A percentile compares a stretch with the other conserved stretches of the same genome.
These are phyloP conservation scores for Tetrax tetrax DNA, from an alignment of 2,113 vertebrate species.

Conservation along the genomic window DNA sequence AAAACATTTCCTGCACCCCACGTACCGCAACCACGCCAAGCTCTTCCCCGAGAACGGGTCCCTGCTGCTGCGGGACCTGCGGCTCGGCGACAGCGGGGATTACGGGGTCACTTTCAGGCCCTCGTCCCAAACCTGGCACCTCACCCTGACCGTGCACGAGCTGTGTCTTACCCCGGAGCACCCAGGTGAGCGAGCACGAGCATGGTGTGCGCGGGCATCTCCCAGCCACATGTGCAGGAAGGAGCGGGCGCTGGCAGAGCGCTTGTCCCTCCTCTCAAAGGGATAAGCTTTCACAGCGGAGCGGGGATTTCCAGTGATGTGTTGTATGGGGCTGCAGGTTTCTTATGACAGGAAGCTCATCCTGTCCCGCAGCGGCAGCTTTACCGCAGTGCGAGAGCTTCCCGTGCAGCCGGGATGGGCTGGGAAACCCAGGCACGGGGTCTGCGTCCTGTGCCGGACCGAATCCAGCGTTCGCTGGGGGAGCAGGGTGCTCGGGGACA, in stretches of 20 bases:
- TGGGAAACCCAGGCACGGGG: neutral
- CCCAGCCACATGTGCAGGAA: fast-evolving
- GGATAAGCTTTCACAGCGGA: fast-evolving
- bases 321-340: fast-evolving
- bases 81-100: neutral
- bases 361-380: neutral
- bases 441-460: neutral
- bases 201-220: fast-evolving
- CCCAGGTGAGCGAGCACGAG: fast-evolving
- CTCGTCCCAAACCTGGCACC: fast-evolving
- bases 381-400: fast-evolving
- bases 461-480: neutral
- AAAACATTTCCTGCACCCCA: fast-evolving
- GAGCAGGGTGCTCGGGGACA: fast-evolving
- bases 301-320: neutral
- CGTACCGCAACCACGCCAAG: fast-evolving
- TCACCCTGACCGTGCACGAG: neutral
- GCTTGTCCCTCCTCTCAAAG: fast-evolving
- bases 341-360: fast-evolving
- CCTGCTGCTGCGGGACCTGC: neutral
- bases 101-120: fast-evolving
- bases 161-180: fast-evolving
- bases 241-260: fast-evolving
- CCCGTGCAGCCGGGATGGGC: neutral
- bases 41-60: neutral